Evolutionary conservation across 2,888 invertebrate species (phyloP).

Genomic region (Volucella zonaria): DNA sequence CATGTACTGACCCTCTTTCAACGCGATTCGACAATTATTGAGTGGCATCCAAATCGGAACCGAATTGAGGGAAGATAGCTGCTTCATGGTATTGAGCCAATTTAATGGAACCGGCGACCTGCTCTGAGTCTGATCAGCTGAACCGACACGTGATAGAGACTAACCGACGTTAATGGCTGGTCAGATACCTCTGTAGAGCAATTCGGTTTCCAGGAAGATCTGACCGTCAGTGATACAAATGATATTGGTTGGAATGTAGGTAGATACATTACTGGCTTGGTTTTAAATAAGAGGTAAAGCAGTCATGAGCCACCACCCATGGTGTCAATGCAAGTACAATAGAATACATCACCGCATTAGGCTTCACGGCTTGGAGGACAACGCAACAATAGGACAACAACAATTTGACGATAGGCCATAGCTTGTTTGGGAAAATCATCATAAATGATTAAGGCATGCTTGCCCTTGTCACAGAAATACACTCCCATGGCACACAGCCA

Average conservation of each 20-base stretch:
- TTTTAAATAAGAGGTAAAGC: slow-evolving; percentile 99
- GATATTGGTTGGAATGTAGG: slow-evolving; percentile 99
- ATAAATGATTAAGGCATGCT: too few species aligned
- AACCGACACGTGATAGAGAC: slow-evolving; percentile 99
- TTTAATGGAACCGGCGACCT: slow-evolving; percentile 99
- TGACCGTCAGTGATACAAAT: slow-evolving; percentile 99
- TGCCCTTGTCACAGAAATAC: too few species aligned
- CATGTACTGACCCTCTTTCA: slow-evolving; percentile 99
- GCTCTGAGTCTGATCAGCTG: slow-evolving; percentile 99
- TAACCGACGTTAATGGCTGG: slow-evolving; percentile 99
- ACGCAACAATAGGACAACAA: too few species aligned
- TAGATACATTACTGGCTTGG: slow-evolving; percentile 99
- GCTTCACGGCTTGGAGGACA: too few species aligned
- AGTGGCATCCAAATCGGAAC: slow-evolving; percentile 89
- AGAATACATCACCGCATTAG: too few species aligned
- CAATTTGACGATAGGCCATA: too few species aligned
- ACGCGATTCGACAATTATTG: slow-evolving; percentile 82
- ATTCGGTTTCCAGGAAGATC: slow-evolving; percentile 98
- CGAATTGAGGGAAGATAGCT: too few species aligned
- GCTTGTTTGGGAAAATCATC: too few species aligned
- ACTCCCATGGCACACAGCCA: slow-evolving; percentile 99
- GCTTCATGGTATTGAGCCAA: slow-evolving; percentile 99
- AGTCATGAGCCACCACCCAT: slow-evolving; percentile 97
- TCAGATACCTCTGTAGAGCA: slow-evolving; percentile 99
- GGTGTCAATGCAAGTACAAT: too few species aligned